Base-by-base conservation (phyloP, 2,113 vertebrate genomes). In the Antechinus flavipes region DNA sequence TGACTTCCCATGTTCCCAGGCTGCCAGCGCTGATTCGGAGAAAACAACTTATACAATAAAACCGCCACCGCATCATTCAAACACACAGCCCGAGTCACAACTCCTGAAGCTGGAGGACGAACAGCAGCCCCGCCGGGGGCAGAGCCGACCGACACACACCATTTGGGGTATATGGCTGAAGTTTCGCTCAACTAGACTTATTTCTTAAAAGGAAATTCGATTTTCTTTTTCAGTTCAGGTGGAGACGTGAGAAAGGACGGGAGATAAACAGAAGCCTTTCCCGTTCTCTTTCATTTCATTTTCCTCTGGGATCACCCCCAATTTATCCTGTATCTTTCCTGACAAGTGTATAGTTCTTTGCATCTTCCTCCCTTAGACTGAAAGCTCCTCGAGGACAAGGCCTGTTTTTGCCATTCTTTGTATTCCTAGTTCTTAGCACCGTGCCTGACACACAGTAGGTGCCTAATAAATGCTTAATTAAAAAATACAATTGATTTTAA, bases 61-160 rank as follows among this genome's bases (percentile, higher is more conserved):
- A n/a, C 35, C 1, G 1, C 6, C n/a, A 42, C 35, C 16, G n/a
- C 68, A 84, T 84, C 42, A 22, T 84, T 23, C 14, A 68, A 23
- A 84, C 19, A 11, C 14, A 5, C 35, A 76, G 16, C 9, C 3
- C 8, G 6, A 84, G 16, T n/a, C n/a, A 42, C 68, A 84, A 23
- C 0, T 42, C 68, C 68, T 23, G 68, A 42, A n/a, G n/a, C n/a
- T 27, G 12, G 58, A 68, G 30, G 58, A 30, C 2, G 58, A 68
- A 35, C 27, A 30, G 27, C 12, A 30, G 11, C 11, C 27, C 27
- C 11, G 0, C 27, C 58, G 14, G 58, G 4, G 27, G 3, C 35
- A n/a, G 61, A 76, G 35, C 4, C 19, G n/a, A n/a, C 0, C 1
- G n/a, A 42, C 19, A 0, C n/a, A 19, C 3, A 8, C 16, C 35